These are phyloP conservation scores for Hippolais icterina DNA, from an alignment of 2,113 vertebrate species.

Conservation along the genomic window DNA sequence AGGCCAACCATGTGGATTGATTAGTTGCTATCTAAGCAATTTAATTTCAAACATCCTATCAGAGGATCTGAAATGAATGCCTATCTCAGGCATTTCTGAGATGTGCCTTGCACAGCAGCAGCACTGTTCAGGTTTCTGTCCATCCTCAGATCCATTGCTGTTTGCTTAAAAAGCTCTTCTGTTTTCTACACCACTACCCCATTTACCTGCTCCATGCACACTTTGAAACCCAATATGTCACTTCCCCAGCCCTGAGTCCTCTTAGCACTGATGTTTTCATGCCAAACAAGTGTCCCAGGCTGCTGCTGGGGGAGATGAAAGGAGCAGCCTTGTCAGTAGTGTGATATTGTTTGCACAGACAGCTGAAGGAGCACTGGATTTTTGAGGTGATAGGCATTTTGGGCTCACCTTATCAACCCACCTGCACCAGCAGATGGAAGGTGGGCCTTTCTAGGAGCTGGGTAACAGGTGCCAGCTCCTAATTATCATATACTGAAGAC, in stretches of 20 bases:
- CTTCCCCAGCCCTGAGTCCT: not conserved
- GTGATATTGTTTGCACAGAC: not conserved
- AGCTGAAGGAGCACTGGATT: not conserved
- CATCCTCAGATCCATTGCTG: not conserved
- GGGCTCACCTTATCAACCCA: not conserved
- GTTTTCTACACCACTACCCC: not conserved
- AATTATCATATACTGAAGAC: not conserved
- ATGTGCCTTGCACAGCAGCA: not conserved
- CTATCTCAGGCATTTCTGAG: not conserved
- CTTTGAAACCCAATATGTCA: not conserved
- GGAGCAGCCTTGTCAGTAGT: not conserved
- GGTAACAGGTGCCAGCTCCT: not conserved
- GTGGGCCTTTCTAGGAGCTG: not conserved
- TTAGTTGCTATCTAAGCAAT: not conserved
- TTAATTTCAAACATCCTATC: not conserved
- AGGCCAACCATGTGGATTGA: not conserved
- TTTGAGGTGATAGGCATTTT: not conserved
- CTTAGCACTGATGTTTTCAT: not conserved
- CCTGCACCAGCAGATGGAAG: not conserved
- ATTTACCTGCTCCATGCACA: not conserved
- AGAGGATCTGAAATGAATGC: not conserved
- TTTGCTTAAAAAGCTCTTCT: not conserved
- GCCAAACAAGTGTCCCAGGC: not conserved
- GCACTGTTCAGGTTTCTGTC: not conserved
- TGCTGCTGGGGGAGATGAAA: not conserved